Conservation (phyloP, 2,113 vertebrate genomes). For the Poeciliopsis turrubarensis region DNA sequence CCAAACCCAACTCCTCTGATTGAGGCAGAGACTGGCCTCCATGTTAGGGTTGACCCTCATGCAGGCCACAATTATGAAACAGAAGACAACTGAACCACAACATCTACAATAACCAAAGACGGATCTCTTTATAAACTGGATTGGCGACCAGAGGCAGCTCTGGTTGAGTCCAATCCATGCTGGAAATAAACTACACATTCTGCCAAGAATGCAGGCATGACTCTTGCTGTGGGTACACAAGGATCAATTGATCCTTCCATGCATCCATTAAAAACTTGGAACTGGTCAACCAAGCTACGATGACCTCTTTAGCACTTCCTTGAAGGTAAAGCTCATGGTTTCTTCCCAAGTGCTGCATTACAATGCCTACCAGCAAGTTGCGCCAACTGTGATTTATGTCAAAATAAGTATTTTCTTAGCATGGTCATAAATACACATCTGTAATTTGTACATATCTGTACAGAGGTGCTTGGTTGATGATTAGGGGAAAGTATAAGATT, state of each 20-base stretch:
- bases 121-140: not conserved
- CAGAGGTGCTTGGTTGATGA: not conserved
- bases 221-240: too few relatives aligned
- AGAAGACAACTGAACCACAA: not conserved
- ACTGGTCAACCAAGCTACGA: not conserved
- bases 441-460: not conserved
- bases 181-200: too few relatives aligned
- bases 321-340: not conserved
- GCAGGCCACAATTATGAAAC: too few relatives aligned
- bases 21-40: not conserved
- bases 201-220: too few relatives aligned
- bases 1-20: not conserved
- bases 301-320: not conserved
- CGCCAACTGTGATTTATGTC: not conserved
- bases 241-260: too few relatives aligned
- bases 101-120: not conserved
- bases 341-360: too few relatives aligned
- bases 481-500: conserved; percentile 21
- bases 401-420: not conserved
- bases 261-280: not conserved
- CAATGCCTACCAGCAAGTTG: not conserved
- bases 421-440: not conserved
- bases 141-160: too few relatives aligned
- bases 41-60: too few relatives aligned
- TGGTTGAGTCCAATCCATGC: too few relatives aligned